A percentile compares a stretch with the other conserved stretches of the same genome.
Evolutionary conservation across 2,888 invertebrate genomes (phyloP).

Genomic region (Pachycephus smyrnensis): DNA sequence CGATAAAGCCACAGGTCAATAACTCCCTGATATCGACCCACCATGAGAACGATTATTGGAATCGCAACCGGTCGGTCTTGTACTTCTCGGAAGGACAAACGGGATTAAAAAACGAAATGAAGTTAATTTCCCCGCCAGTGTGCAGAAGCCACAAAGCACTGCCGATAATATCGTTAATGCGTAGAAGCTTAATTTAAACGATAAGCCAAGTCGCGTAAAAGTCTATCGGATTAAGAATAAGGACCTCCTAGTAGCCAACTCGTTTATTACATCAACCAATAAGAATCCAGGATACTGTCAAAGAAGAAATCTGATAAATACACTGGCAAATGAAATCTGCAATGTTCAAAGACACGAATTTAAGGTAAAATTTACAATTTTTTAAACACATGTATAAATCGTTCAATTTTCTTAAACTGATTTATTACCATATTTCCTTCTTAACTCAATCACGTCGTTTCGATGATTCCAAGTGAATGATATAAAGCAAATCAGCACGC

Average conservation of each 20-base stretch:
- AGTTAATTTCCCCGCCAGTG: not conserved
- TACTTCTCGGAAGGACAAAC: not conserved
- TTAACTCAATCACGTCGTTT: too few relatives aligned
- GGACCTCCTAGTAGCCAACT: not conserved
- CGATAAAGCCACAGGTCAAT: not conserved
- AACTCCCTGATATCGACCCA: not conserved
- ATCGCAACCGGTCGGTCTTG: not conserved
- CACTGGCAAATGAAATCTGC: not conserved
- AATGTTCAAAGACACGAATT: not conserved
- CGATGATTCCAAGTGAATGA: too few relatives aligned
- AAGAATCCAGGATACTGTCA: not conserved
- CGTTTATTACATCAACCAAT: not conserved
- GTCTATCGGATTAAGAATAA: slow-evolving; percentile 8
- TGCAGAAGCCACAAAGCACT: not conserved
- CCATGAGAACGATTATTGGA: not conserved
- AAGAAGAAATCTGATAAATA: not conserved
- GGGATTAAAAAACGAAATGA: not conserved
- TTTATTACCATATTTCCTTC: too few relatives aligned
- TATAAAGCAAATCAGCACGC: not conserved
- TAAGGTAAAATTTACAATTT: not conserved
- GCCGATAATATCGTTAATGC: not conserved
- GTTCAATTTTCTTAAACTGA: too few relatives aligned
- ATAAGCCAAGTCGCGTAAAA: slow-evolving; percentile 19
- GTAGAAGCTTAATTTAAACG: slow-evolving; percentile 22
- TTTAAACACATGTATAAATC: not conserved